A percentile compares a stretch with the other conserved stretches of the same genome.
Conservation (phyloP, 2,113 vertebrate genomes). For the Myrmecobius fasciatus region DNA sequence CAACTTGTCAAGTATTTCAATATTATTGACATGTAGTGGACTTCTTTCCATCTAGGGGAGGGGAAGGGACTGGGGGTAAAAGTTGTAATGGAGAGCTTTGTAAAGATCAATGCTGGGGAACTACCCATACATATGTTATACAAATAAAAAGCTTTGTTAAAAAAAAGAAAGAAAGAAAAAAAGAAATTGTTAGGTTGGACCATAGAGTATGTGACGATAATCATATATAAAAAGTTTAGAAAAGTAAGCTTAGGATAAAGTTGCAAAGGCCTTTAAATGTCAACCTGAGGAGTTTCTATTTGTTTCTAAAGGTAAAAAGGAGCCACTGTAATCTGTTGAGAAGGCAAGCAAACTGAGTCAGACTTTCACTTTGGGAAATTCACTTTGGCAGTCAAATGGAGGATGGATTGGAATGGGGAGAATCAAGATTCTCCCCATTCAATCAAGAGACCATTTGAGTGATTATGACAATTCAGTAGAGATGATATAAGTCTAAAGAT, state of each 20-base stretch:
- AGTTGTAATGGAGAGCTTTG: too few relatives aligned
- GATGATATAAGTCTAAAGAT: not conserved
- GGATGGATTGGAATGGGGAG: not conserved
- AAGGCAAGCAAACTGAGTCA: not conserved
- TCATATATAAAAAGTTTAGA: not conserved
- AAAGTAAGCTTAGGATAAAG: not conserved
- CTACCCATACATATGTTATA: too few relatives aligned
- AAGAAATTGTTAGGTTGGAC: too few relatives aligned
- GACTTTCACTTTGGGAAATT: not conserved
- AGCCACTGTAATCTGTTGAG: not conserved
- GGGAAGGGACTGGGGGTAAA: too few relatives aligned
- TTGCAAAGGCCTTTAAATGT: not conserved
- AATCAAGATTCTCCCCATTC: too few relatives aligned
- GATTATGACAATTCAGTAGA: not conserved
- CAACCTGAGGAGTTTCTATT: not conserved
- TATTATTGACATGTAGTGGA: too few relatives aligned
- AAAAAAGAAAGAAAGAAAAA: too few relatives aligned
- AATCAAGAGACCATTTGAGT: not conserved
- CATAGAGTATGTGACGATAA: not conserved
- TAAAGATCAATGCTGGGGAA: too few relatives aligned
- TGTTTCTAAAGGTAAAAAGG: not conserved
- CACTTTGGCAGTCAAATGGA: not conserved
- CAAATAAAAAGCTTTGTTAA: too few relatives aligned
- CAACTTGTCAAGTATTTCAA: too few relatives aligned
- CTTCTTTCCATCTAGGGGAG: too few relatives aligned